Evolutionary conservation across 2,797 vertebrate genomes (phyloP).

Genomic region (Parauchenoglanis ngamensis): DNA sequence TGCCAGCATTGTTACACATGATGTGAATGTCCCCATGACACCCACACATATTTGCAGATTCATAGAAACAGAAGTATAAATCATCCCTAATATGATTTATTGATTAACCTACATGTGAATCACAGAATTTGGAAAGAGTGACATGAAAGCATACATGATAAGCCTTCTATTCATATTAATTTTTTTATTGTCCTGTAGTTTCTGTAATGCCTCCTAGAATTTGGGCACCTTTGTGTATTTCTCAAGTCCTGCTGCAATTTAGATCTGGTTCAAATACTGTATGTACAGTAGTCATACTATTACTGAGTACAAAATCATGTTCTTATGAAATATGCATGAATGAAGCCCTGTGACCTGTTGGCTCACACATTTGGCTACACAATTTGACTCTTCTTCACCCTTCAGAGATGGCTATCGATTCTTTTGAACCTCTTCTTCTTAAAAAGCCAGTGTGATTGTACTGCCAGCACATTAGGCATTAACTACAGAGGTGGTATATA

Average conservation of each 20-base stretch:
- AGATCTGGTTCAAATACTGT: neutral
- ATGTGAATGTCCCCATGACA: no score
- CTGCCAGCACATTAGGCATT: neutral
- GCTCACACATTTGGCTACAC: neutral
- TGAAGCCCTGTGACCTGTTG: neutral
- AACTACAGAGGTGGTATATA: neutral
- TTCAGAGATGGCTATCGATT: neutral
- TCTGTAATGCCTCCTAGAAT: neutral
- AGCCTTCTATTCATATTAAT: neutral
- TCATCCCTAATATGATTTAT: neutral
- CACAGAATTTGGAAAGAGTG: neutral
- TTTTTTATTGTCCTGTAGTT: neutral
- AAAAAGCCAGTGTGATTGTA: neutral
- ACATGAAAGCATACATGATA: neutral
- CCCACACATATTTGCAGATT: neutral
- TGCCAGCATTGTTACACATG: no score
- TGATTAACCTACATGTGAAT: neutral
- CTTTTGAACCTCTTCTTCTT: conserved; percentile 12
- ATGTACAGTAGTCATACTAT: neutral
- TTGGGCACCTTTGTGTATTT: neutral
- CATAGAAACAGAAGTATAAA: neutral
- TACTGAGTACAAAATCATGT: neutral
- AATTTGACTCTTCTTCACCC: neutral
- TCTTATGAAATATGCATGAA: conserved; percentile 39
- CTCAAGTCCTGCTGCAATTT: neutral